phyloP scores from a whole-genome alignment of 2,113 vertebrate genomes.

The Phalacrocorax aristotelis region DNA sequence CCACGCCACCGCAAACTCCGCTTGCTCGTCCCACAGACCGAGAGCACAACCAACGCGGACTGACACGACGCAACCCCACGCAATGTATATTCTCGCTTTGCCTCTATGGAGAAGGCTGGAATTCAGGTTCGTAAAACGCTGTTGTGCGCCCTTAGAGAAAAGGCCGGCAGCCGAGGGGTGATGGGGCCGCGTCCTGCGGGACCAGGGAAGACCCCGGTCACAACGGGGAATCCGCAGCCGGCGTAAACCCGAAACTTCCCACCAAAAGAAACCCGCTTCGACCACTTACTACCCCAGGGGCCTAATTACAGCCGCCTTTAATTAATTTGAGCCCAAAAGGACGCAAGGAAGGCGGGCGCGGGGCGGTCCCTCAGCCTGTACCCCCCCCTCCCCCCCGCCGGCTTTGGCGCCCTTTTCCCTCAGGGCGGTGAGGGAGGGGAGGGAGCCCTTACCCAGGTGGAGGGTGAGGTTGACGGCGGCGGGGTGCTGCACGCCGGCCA shows the following conservation, averaged over 20 bases:
- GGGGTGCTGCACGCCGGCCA: conserved; percentile 96
- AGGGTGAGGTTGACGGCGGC: conserved; percentile 93
- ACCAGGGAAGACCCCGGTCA: background rate
- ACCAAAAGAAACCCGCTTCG: background rate
- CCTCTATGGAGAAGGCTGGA: background rate
- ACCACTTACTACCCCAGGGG: background rate
- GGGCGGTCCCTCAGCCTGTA: background rate
- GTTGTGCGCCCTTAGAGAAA: background rate
- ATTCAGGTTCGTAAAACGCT: background rate
- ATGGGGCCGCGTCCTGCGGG: background rate
- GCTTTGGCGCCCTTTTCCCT: background rate
- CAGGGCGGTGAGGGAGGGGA: no score
- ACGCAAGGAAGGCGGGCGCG: background rate
- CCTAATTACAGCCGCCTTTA: background rate
- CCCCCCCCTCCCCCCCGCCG: background rate
- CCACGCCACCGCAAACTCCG: background rate
- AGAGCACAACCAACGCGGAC: rapidly evolving
- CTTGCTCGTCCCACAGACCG: no score
- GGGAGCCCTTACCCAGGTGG: conserved; percentile 80
- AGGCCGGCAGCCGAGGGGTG: background rate
- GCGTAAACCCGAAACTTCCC: no score
- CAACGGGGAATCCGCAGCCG: background rate
- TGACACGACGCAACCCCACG: no score
- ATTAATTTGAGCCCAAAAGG: rapidly evolving
- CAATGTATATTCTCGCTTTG: rapidly evolving